These are phyloP conservation scores for Spea hammondii DNA, from an alignment of 2,797 vertebrate species.

Conservation along the genomic window DNA sequence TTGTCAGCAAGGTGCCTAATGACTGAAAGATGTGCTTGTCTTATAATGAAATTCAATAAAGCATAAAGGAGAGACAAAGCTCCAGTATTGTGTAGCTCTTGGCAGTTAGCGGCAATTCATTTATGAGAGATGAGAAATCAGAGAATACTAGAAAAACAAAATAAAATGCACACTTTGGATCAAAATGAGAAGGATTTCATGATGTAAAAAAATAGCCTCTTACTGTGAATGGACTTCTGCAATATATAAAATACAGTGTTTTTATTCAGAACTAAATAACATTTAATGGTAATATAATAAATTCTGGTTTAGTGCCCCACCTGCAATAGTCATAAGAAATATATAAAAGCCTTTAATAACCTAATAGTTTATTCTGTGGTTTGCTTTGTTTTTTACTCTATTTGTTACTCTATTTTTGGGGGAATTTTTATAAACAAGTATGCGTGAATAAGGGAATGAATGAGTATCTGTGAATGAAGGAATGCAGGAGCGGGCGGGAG, in stretches of 20 bases:
- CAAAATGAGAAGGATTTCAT: neutral
- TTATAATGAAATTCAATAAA: constrained; percentile 62
- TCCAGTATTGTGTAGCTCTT: constrained; percentile 51
- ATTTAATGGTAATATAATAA: too few species aligned
- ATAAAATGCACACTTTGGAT: constrained; percentile 10
- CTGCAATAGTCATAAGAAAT: too few species aligned
- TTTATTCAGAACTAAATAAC: too few species aligned
- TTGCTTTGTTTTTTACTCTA: too few species aligned
- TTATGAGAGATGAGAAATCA: constrained; percentile 50
- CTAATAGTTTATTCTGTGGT: too few species aligned
- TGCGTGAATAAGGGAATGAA: too few species aligned
- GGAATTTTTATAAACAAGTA: too few species aligned
- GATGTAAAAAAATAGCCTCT: constrained; percentile 1
- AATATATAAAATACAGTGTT: neutral
- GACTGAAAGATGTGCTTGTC: constrained; percentile 55
- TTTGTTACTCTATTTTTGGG: too few species aligned
- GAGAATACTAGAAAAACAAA: constrained; percentile 54
- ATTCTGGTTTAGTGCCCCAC: too few species aligned
- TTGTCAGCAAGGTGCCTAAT: constrained; percentile 65
- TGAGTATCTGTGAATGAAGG: too few species aligned
- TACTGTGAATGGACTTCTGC: neutral
- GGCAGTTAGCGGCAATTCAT: constrained; percentile 51
- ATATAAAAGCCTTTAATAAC: too few species aligned
- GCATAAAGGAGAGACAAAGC: constrained; percentile 59
- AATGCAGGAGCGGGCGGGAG: too few species aligned